Evolutionary conservation across 2,113 vertebrate genomes (phyloP), one percentile per base, ranked within the genome.

Genomic region (Oncorhynchus tshawytscha): DNA sequence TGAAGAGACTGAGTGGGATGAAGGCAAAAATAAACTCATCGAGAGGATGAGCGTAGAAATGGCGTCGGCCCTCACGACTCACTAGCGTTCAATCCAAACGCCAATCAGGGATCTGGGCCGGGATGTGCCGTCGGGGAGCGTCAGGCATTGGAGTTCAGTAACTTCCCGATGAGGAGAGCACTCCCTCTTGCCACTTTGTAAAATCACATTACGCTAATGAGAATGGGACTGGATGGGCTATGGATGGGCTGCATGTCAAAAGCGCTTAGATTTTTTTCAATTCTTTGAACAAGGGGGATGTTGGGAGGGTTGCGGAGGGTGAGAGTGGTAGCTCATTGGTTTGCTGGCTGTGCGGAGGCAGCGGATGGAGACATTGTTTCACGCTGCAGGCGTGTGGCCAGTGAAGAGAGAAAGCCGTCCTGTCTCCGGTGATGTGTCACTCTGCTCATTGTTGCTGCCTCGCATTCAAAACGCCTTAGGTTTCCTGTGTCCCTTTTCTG

Each of bases 171-270:
- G 74, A 85, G 88, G 78, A 70, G 84, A 88, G 87, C 86, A 82
- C 83, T 91, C 88, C 85, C 89, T 88, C 65, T 24, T 92, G 91
- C 87, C 75, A 82, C 88, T 94, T 94, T 89, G 89, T 80, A 87
- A 90, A 94, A 93, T 92, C 82, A 79, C 90, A 88, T 95, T 95
- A 95, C 91, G 88, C 90, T 96, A 96, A 97, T 94, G 94, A 96
- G 95, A 91, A 96, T 91, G 91, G 88, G 95, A 96, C 93, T 94
- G 92, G 93, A 94, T 92, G 92, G 86, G 91, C 91, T 90, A 81
- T 90, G 90, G 94, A 95, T 90, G 93, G 94, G 92, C 79, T 83
- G 76, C 84, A 91, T 94, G 95, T 97, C 95, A 95, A 90, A 92
- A 93, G 88, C 86, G 84, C 87, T 96, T 94, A 95, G 79, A 90